Base-by-base conservation (phyloP, 2,888 invertebrate species). In the Drosophila atroscutellata region DNA sequence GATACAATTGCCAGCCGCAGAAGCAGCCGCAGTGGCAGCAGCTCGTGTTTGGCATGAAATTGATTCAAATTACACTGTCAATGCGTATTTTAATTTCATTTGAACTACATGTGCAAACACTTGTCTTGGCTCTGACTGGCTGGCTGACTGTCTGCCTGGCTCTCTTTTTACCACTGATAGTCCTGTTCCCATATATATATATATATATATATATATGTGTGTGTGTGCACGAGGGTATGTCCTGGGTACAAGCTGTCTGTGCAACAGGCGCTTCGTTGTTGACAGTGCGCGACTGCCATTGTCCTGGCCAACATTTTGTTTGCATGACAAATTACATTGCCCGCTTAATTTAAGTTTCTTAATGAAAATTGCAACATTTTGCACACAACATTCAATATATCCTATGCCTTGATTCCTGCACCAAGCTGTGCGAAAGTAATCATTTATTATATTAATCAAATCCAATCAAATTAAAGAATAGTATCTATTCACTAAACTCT, bases 51-150 rank as follows among this genome's bases (percentile, higher is more conserved):
- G 81, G 63, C 68, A 69, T 71, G 89, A 81, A 88, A 88, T 88
- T 90, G 90, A 88, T 88, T 90, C 90, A 86, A 89, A 90, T 90
- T 89, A 90, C 85, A 85, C 78, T 88, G 82, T 88, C 85, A 86
- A 89, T 88, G 81, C 81, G 84, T 79, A 89, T 87, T 91, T 91
- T 90, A 90, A 91, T 91, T 90, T 85, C 86, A 83, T 84, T 90
- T 91, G 80, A 83, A 91, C 87, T 88, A 87, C 91, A 86, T 90
- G 90, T 68, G 83, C 85, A 87, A 86, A 91, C 81, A 88, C 91
- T 87, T 84, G 77, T 73, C 72, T 83, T 62, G 80, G 47, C 77
- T 79, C 62, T 59, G 57, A 18, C 60, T 54, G 24, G 2, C 51
- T 51, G 34, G n/a, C 56, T 37, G 57, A n/a, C 71, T 57, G 66